Conservation (phyloP, 2,113 vertebrate genomes). For the Python bivittatus region DNA sequence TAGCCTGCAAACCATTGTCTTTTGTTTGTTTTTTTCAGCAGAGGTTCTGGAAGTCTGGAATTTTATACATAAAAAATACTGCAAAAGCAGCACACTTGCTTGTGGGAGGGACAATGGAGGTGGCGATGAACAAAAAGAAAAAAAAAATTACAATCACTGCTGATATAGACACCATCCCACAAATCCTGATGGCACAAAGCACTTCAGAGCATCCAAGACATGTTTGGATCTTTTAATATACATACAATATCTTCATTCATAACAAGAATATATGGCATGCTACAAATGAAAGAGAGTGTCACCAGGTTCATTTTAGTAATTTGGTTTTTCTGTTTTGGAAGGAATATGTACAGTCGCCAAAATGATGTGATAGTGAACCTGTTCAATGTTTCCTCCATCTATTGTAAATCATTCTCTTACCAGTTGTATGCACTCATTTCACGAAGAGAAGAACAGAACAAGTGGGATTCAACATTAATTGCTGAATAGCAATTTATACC, state of each 20-base stretch:
- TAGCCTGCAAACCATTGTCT: too few species aligned
- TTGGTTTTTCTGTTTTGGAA: slow-evolving; percentile 35
- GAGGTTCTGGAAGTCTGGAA: background rate
- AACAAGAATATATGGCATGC: background rate
- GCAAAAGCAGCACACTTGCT: background rate
- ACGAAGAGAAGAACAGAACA: background rate
- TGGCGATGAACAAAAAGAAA: background rate
- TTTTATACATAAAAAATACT: background rate
- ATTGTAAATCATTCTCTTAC: background rate
- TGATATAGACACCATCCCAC: background rate
- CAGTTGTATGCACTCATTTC: background rate
- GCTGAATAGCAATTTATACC: background rate
- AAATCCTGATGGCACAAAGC: background rate
- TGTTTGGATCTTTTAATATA: background rate
- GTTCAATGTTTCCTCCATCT: background rate
- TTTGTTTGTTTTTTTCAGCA: background rate
- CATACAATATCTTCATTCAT: background rate
- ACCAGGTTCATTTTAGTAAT: background rate
- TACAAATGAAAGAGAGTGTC: background rate
- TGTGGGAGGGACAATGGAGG: background rate
- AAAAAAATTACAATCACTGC: background rate
- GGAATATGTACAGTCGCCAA: slow-evolving; percentile 38
- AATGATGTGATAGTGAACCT: slow-evolving; percentile 21
- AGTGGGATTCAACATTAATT: background rate
- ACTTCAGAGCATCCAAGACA: background rate